Evolutionary conservation across 2,797 vertebrate genomes (phyloP).

Genomic region (Karalla daura): DNA sequence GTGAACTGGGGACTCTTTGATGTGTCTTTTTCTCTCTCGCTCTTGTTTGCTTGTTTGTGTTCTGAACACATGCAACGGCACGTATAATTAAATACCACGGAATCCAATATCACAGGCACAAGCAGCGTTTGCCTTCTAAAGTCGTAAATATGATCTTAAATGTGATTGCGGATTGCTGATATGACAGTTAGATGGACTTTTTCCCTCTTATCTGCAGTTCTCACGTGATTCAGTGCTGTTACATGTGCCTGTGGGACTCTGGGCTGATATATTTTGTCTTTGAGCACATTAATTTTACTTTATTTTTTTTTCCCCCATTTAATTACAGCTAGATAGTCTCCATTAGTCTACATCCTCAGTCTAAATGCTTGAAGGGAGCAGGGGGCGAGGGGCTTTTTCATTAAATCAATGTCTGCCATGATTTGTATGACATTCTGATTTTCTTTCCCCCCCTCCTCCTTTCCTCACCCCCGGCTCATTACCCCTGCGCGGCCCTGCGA

Average conservation of each 20-base stretch:
- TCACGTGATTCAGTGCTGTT: conserved; percentile 4
- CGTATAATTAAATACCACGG: neutral
- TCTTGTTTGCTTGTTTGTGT: too few species aligned
- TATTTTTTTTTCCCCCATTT: conserved; percentile 11
- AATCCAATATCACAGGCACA: neutral
- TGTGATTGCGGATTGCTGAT: neutral
- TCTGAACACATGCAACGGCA: neutral
- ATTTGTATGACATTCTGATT: conserved; percentile 40
- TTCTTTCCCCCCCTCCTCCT: conserved; percentile 1
- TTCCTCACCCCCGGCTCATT: conserved; percentile 32
- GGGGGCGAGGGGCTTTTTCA: conserved; percentile 4
- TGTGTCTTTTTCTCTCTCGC: neutral
- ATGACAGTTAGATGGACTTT: conserved; percentile 4
- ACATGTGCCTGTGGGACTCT: conserved; percentile 2
- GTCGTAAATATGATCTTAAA: too few species aligned
- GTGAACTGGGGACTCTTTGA: conserved; percentile 4
- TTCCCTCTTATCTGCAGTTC: conserved; percentile 27
- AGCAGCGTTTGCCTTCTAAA: neutral
- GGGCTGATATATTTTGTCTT: conserved; percentile 15
- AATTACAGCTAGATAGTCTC: conserved; percentile 8
- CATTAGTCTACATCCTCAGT: conserved; percentile 9
- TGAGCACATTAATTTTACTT: conserved; percentile 14
- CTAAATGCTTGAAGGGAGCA: conserved; percentile 21
- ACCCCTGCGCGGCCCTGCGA: conserved; percentile 25
- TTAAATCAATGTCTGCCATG: conserved; percentile 39